Base-by-base conservation (phyloP, 2,797 vertebrate species). In the Cryptoblepharus egeriae region DNA sequence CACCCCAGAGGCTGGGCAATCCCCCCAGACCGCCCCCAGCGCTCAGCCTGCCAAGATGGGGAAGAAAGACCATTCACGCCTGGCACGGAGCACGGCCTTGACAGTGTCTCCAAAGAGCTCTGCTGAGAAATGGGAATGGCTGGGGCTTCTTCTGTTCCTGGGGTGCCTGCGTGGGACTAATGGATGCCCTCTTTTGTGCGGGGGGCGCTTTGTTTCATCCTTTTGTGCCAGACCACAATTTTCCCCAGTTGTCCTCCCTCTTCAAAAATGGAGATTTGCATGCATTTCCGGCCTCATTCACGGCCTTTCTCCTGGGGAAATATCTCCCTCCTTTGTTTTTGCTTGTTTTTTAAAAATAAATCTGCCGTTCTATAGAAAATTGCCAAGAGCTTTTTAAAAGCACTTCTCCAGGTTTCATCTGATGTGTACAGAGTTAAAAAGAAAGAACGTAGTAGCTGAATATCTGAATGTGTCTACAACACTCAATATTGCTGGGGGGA, bases 71-170 rank as follows among this genome's bases (percentile, higher is more conserved):
- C 83, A 57, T 80, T 75, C 77, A 42, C 74, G 65, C 49, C 64
- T 81, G 68, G 81, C 93, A 88, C 92, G 70, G 61, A 71, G 76
- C 35, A 15, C 32, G 52, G 61, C 80, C 37, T 65, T 12, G 67
- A 85, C 80, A 49, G 20, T 0, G 3, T 28, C 74, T 87, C 1
- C n/a, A 9, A 75, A 72, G 87, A 73, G 0, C 75, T 39, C 81
- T 55, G 37, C 57, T 26, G 12, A 30, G 3, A 58, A 45, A 77
- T 76, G 57, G n/a, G 76, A 85, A 52, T 0, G 24, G 58, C 77
- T 64, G 45, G 70, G 24, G 82, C 77, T 87, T 84, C 71, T 85
- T 87, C 84, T 30, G 82, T 84, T 85, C 85, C 81, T 26, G 79
- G 72, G 73, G 67, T 85, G 86, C 80, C 88, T 55, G 0, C 4